These are phyloP conservation scores for Cephalopterus ornatus DNA, from an alignment of 2,113 vertebrate genomes.

Conservation along the genomic window DNA sequence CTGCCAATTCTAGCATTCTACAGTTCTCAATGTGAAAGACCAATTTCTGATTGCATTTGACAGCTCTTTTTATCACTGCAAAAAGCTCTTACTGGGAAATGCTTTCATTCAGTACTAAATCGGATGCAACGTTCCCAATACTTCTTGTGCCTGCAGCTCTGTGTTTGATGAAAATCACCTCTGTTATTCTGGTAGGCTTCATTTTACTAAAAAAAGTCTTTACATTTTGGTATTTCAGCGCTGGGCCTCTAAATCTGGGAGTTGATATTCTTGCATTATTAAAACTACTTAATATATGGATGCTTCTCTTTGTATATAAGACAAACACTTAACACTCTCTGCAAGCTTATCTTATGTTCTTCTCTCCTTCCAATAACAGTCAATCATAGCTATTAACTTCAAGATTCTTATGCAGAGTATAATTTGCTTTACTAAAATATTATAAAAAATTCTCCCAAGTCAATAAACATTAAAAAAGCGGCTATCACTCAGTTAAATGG, in stretches of 20 bases:
- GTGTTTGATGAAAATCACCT: neutral
- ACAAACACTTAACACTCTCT: neutral
- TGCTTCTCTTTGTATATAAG: neutral
- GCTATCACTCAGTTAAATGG: neutral
- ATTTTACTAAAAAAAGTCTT: neutral
- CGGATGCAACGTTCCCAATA: neutral
- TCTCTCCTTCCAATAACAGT: neutral
- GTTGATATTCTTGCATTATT: neutral
- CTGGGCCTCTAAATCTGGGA: neutral
- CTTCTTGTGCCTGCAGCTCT: neutral
- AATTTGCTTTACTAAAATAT: neutral
- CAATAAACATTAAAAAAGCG: neutral
- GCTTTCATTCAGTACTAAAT: neutral
- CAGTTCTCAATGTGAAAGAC: neutral
- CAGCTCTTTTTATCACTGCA: neutral
- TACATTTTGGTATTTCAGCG: neutral
- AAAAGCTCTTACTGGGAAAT: neutral
- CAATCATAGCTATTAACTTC: neutral
- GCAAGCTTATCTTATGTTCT: neutral
- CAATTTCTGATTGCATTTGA: neutral
- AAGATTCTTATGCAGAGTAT: neutral
- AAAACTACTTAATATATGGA: neutral
- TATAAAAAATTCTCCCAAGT: neutral
- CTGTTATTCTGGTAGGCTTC: neutral
- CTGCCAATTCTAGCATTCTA: neutral